Conservation (phyloP, 2,888 invertebrate genomes). For the Perizoma affinitatum region DNA sequence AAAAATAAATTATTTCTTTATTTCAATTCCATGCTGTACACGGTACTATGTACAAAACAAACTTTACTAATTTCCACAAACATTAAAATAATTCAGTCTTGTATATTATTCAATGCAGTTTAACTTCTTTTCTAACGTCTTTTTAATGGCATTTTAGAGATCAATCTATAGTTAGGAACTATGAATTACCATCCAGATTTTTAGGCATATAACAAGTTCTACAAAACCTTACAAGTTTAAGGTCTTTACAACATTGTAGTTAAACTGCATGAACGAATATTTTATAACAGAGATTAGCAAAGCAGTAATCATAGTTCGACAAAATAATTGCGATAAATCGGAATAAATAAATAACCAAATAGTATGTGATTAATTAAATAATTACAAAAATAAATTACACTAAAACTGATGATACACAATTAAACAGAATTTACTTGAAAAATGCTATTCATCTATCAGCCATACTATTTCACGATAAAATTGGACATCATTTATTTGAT, state of each 20-base stretch:
- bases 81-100: constrained; percentile 79
- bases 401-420: constrained; percentile 32
- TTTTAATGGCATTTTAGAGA: constrained; percentile 39
- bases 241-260: constrained; percentile 31
- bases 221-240: background rate
- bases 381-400: constrained; percentile 27
- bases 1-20: constrained; percentile 78
- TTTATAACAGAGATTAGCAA: constrained; percentile 38
- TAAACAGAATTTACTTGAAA: constrained; percentile 33
- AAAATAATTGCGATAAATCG: constrained; percentile 26
- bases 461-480: constrained; percentile 28
- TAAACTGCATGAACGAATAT: constrained; percentile 61
- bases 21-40: constrained; percentile 67
- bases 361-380: constrained; percentile 17
- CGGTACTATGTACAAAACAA: constrained; percentile 66
- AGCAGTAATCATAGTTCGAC: constrained; percentile 29
- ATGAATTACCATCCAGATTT: constrained; percentile 16
- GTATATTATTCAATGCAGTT: constrained; percentile 74
- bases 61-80: constrained; percentile 55
- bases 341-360: constrained; percentile 36
- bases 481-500: constrained; percentile 26
- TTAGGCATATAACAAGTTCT: constrained; percentile 2
- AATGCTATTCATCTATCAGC: constrained; percentile 28
- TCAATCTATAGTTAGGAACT: constrained; percentile 33
- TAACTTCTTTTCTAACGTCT: constrained; percentile 59